Evolutionary conservation across 2,888 invertebrate genomes (phyloP).

Genomic region (Diadromus collaris): DNA sequence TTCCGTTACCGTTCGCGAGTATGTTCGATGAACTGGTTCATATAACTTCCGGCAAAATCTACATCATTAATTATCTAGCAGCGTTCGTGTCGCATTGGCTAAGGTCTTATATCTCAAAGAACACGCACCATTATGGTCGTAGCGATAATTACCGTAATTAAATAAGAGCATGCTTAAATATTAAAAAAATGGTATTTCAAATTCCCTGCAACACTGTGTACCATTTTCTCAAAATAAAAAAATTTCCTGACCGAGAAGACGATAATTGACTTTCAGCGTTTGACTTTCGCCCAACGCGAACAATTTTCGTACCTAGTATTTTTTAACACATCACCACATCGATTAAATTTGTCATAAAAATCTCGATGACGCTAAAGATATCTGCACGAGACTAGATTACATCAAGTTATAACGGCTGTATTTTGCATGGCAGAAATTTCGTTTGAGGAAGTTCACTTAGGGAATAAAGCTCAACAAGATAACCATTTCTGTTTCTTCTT

Average conservation of each 20-base stretch:
- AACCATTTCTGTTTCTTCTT: no score
- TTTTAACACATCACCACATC: neutral
- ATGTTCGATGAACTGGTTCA: neutral
- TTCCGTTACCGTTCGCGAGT: neutral
- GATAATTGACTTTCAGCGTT: neutral
- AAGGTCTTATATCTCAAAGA: neutral
- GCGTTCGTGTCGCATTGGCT: neutral
- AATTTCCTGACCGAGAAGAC: neutral
- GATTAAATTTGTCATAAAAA: neutral
- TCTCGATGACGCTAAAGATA: no score
- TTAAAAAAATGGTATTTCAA: no score
- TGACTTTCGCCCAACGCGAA: neutral
- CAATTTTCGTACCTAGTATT: neutral
- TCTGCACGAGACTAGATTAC: no score
- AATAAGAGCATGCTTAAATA: no score
- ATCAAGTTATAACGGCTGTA: no score
- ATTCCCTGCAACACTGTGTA: no score
- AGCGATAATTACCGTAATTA: no score
- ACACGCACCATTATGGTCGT: no score
- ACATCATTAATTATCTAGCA: neutral
- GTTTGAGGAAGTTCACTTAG: no score
- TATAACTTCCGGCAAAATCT: neutral
- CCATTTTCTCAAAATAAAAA: neutral
- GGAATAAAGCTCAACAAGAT: no score
- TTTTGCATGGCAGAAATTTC: no score